Evolutionary conservation across 2,113 vertebrate genomes (phyloP), one percentile per base, ranked within the genome.

Genomic region (Proterorhinus semilunaris): DNA sequence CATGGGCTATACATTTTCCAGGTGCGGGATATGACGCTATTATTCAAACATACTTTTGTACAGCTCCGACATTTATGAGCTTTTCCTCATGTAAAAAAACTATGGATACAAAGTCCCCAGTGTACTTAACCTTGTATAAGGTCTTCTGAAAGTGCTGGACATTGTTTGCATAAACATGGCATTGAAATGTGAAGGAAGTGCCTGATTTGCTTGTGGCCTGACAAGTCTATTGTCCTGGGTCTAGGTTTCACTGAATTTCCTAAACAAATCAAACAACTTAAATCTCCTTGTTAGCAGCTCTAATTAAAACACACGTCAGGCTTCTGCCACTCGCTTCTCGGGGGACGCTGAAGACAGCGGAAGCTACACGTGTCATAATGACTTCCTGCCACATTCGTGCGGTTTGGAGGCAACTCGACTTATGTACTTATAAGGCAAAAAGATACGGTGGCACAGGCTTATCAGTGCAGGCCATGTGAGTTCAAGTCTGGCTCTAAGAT

Each of bases 391-490:
- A 52, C 78, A 61, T 69, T 74, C 51, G 16, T 43, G 73, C 69
- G 36, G 58, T 66, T 75, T 65, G 17, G 69, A 61, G 64, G 68
- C 70, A 71, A 69, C 62, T 61, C 71, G 54, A 55, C 59, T 81
- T 65, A 79, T 92, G 90, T 88, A 92, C 92, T 90, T 91, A 94
- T 92, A 94, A 92, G 93, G 92, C 68, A 89, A 92, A 76, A 69
- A 76, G 75, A 81, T 79, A 75, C 44, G 81, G 90, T 90, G 88
- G 84, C 76, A 80, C 55, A 44, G 58, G 74, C 65, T 45, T 45
- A 76, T 86, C 69, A 71, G 9, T 64, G 79, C 1, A 62, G 69
- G 71, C 8, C 62, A 21, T 48, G n/a, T 47, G 8, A 45, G 42
- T 74, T 74, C 65, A 52, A 50, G 48, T 16, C 47, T 71, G 65